Conservation (phyloP, 1,140 invertebrate genomes). For the Babylonia areolata region DNA sequence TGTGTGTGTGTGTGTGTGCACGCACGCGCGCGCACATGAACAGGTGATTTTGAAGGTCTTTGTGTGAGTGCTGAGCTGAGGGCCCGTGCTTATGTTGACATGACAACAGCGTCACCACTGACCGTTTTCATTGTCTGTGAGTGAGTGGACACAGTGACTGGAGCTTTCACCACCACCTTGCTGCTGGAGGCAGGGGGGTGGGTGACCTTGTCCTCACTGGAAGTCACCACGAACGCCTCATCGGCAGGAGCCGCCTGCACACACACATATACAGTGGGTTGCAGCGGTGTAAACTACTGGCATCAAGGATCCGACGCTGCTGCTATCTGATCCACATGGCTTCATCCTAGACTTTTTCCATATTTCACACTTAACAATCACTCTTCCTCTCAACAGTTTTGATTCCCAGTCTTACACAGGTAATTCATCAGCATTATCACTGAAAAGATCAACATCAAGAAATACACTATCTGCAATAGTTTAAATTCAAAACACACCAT, state of each 20-base stretch:
- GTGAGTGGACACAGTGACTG: constrained; percentile 37
- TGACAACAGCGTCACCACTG: neutral
- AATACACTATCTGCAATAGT: too few species aligned
- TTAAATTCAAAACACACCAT: too few species aligned
- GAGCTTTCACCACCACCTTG: constrained; percentile 27
- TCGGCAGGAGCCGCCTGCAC: constrained; percentile 74
- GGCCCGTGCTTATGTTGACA: neutral
- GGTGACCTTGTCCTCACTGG: constrained; percentile 71
- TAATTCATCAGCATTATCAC: too few species aligned
- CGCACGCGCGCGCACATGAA: neutral
- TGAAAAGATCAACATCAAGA: too few species aligned
- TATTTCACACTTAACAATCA: too few species aligned
- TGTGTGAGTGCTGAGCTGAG: neutral
- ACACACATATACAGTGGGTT: too few species aligned
- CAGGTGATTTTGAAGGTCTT: neutral
- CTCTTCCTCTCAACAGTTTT: too few species aligned
- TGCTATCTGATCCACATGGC: too few species aligned
- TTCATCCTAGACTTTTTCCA: too few species aligned
- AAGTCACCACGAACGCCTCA: constrained; percentile 79
- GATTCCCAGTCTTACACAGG: too few species aligned
- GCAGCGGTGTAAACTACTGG: too few species aligned
- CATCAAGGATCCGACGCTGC: too few species aligned
- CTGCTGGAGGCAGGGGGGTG: constrained; percentile 37
- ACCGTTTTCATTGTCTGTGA: constrained; percentile 62
- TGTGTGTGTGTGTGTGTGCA: constrained; percentile 12